Conservation (phyloP, 2,888 invertebrate species). For the Drosophila siamana region DNA sequence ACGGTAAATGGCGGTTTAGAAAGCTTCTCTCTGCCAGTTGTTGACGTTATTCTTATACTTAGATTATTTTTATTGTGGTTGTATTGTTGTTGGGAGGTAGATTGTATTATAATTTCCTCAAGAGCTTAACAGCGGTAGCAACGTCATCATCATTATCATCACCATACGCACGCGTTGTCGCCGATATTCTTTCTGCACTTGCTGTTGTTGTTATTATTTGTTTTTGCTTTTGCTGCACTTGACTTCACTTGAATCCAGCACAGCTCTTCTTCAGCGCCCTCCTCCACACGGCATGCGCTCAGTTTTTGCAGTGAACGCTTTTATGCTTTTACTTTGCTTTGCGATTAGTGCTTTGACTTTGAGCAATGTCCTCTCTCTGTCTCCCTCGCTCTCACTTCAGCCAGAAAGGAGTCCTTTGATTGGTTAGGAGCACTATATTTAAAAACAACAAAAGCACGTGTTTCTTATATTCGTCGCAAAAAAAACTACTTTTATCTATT, state of each 20-base stretch:
- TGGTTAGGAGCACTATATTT: constrained; percentile 28
- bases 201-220: constrained; percentile 14
- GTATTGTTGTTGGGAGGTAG: constrained; percentile 60
- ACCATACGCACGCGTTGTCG: constrained; percentile 13
- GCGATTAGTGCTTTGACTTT: constrained; percentile 46
- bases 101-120: constrained; percentile 39
- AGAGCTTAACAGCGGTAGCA: constrained; percentile 24
- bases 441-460: constrained; percentile 65
- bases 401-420: constrained; percentile 37
- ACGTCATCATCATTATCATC: constrained; percentile 8
- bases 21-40: constrained; percentile 6
- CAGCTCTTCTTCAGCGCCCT: constrained; percentile 11
- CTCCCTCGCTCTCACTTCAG: constrained; percentile 2
- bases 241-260: constrained; percentile 13
- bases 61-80: constrained; percentile 45
- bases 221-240: constrained; percentile 33
- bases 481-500: no score
- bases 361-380: constrained; percentile 50
- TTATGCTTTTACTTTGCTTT: constrained; percentile 32
- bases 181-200: constrained; percentile 8
- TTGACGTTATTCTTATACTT: constrained; percentile 14
- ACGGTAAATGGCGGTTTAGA: constrained; percentile 56
- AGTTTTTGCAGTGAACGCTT: constrained; percentile 34
- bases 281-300: constrained; percentile 54
- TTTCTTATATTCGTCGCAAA: constrained; percentile 13